Evolutionary conservation across 2,113 vertebrate genomes (phyloP).

Genomic region (Pollimyrus isidori): DNA sequence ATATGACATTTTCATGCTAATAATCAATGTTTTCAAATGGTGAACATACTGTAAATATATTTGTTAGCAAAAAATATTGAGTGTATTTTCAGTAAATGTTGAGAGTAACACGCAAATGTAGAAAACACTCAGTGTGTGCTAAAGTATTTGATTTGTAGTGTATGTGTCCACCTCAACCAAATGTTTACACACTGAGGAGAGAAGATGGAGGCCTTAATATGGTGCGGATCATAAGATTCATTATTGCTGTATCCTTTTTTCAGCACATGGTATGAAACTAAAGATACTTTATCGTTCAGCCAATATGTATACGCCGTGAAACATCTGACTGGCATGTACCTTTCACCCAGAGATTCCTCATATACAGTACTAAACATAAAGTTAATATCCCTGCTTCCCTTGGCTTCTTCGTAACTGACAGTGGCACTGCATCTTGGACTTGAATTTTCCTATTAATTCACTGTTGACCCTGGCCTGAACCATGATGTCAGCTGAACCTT

Average conservation of each 20-base stretch:
- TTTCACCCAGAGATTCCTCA: not conserved
- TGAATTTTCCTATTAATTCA: slow-evolving; percentile 5
- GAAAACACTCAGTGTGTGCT: too few relatives aligned
- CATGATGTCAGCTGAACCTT: not conserved
- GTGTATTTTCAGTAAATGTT: too few relatives aligned
- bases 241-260: not conserved
- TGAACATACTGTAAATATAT: too few relatives aligned
- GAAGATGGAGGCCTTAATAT: not conserved
- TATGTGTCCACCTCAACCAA: not conserved
- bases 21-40: too few relatives aligned
- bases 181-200: not conserved
- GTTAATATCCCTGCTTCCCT: not conserved
- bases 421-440: not conserved
- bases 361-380: not conserved
- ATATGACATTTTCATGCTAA: too few relatives aligned
- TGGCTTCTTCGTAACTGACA: not conserved
- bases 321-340: not conserved
- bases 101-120: too few relatives aligned
- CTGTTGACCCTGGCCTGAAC: not conserved
- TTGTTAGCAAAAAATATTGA: too few relatives aligned
- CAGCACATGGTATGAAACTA: not conserved
- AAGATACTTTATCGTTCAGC: not conserved
- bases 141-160: too few relatives aligned
- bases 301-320: not conserved
- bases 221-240: not conserved